Percentiles rank a stretch among this genome's conserved stretches.
Conservation (phyloP, 2,888 invertebrate species). For the Cephus runcator region DNA sequence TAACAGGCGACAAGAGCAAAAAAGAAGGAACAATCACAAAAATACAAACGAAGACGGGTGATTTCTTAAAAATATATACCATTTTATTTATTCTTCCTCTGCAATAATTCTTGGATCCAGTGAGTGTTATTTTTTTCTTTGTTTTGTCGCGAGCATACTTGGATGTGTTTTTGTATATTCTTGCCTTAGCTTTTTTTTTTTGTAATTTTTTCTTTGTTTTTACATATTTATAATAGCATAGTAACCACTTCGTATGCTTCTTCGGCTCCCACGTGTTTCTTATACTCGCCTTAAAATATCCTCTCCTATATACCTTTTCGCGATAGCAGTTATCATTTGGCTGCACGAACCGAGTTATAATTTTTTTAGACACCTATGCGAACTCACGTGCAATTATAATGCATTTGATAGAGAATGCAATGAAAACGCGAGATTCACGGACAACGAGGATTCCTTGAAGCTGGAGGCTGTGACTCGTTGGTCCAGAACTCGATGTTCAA, state of each 20-base stretch:
- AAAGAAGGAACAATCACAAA: conserved; percentile 6
- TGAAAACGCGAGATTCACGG: not conserved
- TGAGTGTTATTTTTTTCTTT: conserved; percentile 11
- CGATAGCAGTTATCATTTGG: not conserved
- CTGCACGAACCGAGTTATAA: not conserved
- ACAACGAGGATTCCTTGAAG: not conserved
- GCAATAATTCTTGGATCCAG: conserved; percentile 47
- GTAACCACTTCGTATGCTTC: conserved; percentile 30
- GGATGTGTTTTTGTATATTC: conserved; percentile 7
- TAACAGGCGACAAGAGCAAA: conserved; percentile 7
- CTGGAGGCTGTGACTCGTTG: not conserved
- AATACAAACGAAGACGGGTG: conserved; percentile 32
- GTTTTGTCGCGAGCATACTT: conserved; percentile 19
- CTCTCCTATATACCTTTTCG: not conserved
- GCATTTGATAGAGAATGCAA: not conserved
- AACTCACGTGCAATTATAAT: not conserved
- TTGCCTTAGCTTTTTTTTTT: not conserved
- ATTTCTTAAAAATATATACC: conserved; percentile 60
- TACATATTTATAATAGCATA: conserved; percentile 28
- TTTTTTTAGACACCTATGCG: not conserved
- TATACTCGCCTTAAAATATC: not conserved
- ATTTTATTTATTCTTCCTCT: conserved; percentile 53
- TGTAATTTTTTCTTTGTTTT: conserved; percentile 8
- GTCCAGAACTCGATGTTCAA: not conserved
- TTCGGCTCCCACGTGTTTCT: not conserved